These are phyloP conservation scores for Spea hammondii DNA, from an alignment of 2,797 vertebrate genomes.

Conservation along the genomic window DNA sequence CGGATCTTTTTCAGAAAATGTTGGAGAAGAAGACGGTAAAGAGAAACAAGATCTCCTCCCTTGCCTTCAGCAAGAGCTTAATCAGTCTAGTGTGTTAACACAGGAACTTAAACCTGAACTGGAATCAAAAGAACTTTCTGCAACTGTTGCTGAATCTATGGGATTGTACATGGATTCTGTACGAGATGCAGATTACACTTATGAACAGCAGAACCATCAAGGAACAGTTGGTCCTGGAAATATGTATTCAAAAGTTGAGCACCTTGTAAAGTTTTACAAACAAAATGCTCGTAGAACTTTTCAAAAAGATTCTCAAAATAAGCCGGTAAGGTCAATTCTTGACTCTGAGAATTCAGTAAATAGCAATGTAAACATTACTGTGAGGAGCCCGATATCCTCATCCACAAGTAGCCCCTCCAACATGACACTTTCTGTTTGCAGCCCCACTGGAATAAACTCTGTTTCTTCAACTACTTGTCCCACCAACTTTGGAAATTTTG, in stretches of 20 bases:
- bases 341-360: constrained; percentile 73
- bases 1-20: constrained; percentile 70
- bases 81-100: constrained; percentile 76
- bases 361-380: constrained; percentile 71
- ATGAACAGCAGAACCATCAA: constrained; percentile 79
- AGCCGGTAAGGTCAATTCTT: constrained; percentile 70
- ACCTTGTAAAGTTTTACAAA: constrained; percentile 74
- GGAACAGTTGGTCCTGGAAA: constrained; percentile 77
- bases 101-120: constrained; percentile 88
- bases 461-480: constrained; percentile 90
- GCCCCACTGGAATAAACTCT: constrained; percentile 85
- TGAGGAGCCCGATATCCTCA: constrained; percentile 74
- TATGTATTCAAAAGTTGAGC: constrained; percentile 81
- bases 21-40: constrained; percentile 75
- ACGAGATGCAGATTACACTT: constrained; percentile 87
- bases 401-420: constrained; percentile 83
- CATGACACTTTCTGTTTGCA: constrained; percentile 81
- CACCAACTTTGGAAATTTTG: constrained; percentile 79
- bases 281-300: constrained; percentile 75
- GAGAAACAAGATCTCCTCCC: constrained; percentile 82
- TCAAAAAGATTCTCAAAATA: constrained; percentile 61
- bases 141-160: constrained; percentile 97
- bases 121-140: constrained; percentile 96
- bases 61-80: constrained; percentile 78
- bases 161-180: constrained; percentile 96